Evolutionary conservation across 2,888 invertebrate genomes (phyloP).

Genomic region (Netelia melanura): DNA sequence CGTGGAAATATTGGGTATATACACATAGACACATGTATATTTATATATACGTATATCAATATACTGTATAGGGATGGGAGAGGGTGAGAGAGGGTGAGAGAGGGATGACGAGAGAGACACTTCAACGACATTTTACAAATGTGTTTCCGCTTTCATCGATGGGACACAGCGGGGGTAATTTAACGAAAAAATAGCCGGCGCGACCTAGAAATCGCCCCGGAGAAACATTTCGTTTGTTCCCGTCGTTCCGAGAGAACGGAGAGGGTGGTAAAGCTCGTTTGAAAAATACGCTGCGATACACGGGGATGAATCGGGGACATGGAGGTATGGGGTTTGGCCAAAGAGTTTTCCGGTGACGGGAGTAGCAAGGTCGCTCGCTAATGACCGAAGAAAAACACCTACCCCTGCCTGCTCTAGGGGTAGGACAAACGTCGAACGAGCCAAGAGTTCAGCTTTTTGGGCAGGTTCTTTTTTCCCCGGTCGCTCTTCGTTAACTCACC

Average conservation of each 20-base stretch:
- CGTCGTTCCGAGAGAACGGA: background rate
- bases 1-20: background rate
- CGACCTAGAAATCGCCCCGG: conserved; percentile 37
- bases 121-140: conserved; percentile 15
- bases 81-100: background rate
- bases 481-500: background rate
- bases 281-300: background rate
- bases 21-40: background rate
- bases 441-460: conserved; percentile 1
- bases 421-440: background rate
- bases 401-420: background rate
- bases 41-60: background rate
- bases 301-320: background rate
- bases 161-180: conserved; percentile 15
- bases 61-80: no score
- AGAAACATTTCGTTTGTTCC: conserved; percentile 20
- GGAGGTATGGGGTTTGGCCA: background rate
- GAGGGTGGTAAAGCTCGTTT: background rate
- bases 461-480: background rate
- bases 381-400: conserved; percentile 20
- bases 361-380: conserved; percentile 1
- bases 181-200: conserved; percentile 21
- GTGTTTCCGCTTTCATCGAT: conserved; percentile 20
- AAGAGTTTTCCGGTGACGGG: conserved; percentile 17
- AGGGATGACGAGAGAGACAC: conserved; percentile 17